Evolutionary conservation across 2,797 vertebrate species (phyloP), one percentile per base, ranked within the genome.

Genomic region (Notolepis coatsorum): DNA sequence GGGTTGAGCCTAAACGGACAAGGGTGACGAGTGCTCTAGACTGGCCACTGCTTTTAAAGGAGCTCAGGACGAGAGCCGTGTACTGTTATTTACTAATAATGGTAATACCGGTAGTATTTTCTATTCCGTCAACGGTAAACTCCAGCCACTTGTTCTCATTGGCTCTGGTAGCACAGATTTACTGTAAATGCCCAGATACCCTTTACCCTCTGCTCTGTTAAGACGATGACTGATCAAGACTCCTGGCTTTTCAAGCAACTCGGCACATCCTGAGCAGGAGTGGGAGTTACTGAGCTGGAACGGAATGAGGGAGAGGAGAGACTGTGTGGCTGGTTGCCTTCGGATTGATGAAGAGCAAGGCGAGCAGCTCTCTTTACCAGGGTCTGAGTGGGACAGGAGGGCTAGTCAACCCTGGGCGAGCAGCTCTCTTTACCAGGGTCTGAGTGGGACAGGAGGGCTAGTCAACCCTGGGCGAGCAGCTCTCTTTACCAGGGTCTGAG

Each of bases 181-280:
- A 37, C 69, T 79, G 28, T 71, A 74, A 51, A 71, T 73, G 68
- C 61, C 70, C 55, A 68, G n/a, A 65, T 20, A 43, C 39, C 66
- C 62, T 7, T 18, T 28, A 0, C 0, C 12, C 13, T 10, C 8
- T 8, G 12, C 28, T 17, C 1, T 46, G 30, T 15, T 2, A 18
- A 55, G 23, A 41, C 20, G 21, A 24, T 24, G 21, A 6, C 13
- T n/a, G 47, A 18, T 49, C 47, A 30, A 31, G 39, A 57, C 39
- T 35, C 41, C 4, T 46, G 51, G 33, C 49, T 77, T 71, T 76
- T 70, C 59, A 66, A 30, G 63, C 61, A 38, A 71, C 67, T 71
- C 41, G 0, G 53, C 53, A 51, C 37, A 55, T 56, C 56, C 41
- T 57, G 23, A 27, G 45, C 28, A 48, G 54, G 66, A 74, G 67